Conservation (phyloP, 2,888 invertebrate genomes). For the Scaptomyza reducta region DNA sequence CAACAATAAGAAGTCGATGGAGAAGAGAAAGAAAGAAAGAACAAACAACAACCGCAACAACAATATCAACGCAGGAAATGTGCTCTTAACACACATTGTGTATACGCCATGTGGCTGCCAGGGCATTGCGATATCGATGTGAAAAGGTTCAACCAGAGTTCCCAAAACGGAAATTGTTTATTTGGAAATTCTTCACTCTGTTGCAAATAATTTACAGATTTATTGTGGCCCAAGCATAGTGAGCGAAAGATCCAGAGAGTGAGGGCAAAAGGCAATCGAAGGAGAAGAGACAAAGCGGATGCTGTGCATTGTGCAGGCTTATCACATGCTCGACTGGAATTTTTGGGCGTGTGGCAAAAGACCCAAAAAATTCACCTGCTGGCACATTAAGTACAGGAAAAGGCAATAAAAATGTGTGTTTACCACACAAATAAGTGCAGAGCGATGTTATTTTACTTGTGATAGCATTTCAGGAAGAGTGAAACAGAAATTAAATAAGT, state of each 20-base stretch:
- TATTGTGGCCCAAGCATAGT: slow-evolving; percentile 19
- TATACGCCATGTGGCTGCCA: slow-evolving; percentile 65
- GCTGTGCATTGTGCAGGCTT: slow-evolving; percentile 36
- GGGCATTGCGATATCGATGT: slow-evolving; percentile 37
- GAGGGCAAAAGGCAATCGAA: background rate
- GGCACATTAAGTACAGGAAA: slow-evolving; percentile 3
- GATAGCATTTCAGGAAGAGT: too few relatives aligned
- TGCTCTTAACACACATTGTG: slow-evolving; percentile 44
- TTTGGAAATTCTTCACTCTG: slow-evolving; percentile 53
- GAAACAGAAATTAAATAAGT: too few relatives aligned
- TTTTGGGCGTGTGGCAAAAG: slow-evolving; percentile 8
- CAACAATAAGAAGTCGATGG: slow-evolving; percentile 1
- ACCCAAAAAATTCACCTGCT: slow-evolving; percentile 25
- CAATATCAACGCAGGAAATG: slow-evolving; percentile 32
- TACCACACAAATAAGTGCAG: background rate
- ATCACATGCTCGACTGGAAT: slow-evolving; percentile 35
- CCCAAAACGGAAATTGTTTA: slow-evolving; percentile 54
- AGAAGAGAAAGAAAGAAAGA: background rate
- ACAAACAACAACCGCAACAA: slow-evolving; percentile 1
- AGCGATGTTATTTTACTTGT: too few relatives aligned
- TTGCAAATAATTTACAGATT: slow-evolving; percentile 54
- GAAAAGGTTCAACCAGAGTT: slow-evolving; percentile 35
- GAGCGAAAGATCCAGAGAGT: background rate
- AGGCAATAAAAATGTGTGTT: slow-evolving; percentile 13
- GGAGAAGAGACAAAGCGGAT: slow-evolving; percentile 29